Evolutionary conservation across 2,888 invertebrate genomes (phyloP), one percentile per base, ranked within the genome.

Genomic region (Hemithea aestivaria): DNA sequence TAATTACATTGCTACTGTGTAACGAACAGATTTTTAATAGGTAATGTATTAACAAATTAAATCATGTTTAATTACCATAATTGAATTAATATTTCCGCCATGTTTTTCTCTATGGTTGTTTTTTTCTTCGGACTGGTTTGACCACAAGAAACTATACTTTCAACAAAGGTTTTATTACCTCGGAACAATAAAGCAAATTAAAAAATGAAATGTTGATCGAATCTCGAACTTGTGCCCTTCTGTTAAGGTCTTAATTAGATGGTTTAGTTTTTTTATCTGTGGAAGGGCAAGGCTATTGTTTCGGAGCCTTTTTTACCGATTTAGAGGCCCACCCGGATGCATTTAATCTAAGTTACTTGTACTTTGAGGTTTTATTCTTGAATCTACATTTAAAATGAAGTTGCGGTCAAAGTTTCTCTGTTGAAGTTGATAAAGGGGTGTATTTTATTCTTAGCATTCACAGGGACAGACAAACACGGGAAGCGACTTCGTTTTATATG

Each of bases 241-340:
- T n/a, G 20, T 20, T 35, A 39, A 35, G 22, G 39, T 32, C 26
- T 22, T 34, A 23, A 29, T 36, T 36, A n/a, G 24, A 21, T 3
- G 9, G 28, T 8, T 29, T 20, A 1, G 2, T 16, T 25, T 23
- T 35, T 33, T 33, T 36, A 26, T 29, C 36, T 33, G 36, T 29
- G n/a, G 39, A 43, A 43, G 43, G 43, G 43, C 43, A 43, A 32
- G 27, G 35, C 32, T 39, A 31, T 39, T 43, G 43, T 43, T 43
- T 43, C 20, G 33, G 31, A 29, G 8, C 34, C 23, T 43, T 43
- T 42, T 35, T 43, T 39, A 35, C 35, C 22, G 48, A 45, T 57
- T 64, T 54, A 55, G 54, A 52, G 57, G 57, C 66, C 62, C 62
- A 64, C 66, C 66, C 66, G 66, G 69, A 66, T 65, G 54, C 56